Conservation (phyloP, 2,888 invertebrate genomes). For the Hirtodrosophila duncani region DNA sequence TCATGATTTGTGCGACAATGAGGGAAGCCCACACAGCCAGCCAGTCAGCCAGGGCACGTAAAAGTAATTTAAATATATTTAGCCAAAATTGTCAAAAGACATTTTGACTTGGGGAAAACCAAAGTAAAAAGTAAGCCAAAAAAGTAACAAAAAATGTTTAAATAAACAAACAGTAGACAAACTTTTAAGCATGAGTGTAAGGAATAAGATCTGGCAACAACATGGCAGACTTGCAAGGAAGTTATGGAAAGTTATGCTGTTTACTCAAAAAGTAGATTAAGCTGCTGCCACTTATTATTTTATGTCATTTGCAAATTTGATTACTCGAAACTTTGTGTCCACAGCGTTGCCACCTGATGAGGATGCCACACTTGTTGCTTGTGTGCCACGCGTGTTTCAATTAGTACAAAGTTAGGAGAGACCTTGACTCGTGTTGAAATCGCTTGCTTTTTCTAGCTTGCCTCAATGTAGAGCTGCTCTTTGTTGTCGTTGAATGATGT, state of each 20-base stretch:
- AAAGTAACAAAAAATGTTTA: constrained; percentile 2
- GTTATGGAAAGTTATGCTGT: no score
- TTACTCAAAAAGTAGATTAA: constrained; percentile 1
- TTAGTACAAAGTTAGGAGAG: background rate
- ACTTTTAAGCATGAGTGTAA: no score
- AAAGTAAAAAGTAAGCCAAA: no score
- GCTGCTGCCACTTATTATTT: constrained; percentile 17
- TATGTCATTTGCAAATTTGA: constrained; percentile 15
- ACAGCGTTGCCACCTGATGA: constrained; percentile 1
- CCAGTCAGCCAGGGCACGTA: constrained; percentile 45
- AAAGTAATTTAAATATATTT: constrained; percentile 64
- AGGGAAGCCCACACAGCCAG: constrained; percentile 16
- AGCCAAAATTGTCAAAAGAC: constrained; percentile 6
- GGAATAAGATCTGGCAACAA: no score
- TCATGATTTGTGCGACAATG: constrained; percentile 42
- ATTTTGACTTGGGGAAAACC: background rate
- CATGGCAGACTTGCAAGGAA: no score
- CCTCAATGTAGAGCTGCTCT: no score
- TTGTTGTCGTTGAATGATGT: background rate
- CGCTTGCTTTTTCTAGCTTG: no score
- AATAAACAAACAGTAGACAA: background rate
- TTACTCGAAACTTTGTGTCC: background rate
- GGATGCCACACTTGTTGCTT: constrained; percentile 28
- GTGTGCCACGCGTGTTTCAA: background rate
- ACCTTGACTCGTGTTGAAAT: background rate